Evolutionary conservation across 1,140 invertebrate species (phyloP), one percentile per base, ranked within the genome.

Genomic region (Conus betulinus): DNA sequence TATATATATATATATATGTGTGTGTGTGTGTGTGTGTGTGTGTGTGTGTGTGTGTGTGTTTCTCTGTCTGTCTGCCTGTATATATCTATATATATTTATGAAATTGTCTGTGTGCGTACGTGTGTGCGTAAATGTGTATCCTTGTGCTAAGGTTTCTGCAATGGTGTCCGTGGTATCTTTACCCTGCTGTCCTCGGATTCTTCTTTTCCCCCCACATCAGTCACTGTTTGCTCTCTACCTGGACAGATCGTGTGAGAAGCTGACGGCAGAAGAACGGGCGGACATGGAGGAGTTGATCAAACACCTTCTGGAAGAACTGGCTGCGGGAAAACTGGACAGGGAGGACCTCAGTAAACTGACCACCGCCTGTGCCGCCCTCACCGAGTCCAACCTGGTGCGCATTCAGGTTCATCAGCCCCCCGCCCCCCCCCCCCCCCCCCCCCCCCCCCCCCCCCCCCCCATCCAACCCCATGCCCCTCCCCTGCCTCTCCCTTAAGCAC

Each of bases 11-110:
- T 39, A 39, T 39, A 39, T 39, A 39, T 83, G 82, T 55, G 82
- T 83, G 82, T 83, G 11, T 55, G 82, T 83, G 82, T 55, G 52
- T 52, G 81, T 53, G 81, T 84, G 82, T 17, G 53, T 84, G 52
- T 53, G 8, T 84, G 53, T 55, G 52, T n/a, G 8, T 8, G 39
- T 39, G 39, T 39, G 39, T 39, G 39, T 39, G 39, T 39, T 39
- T 39, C 39, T 39, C 39, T 39, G 39, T 39, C 63, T 4, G 84
- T 74, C 39, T 74, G 83, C 5, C 52, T 55, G 82, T 57, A 25
- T 55, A 23, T 85, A 39, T 39, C 0, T 39, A 39, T 3, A 39
- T 3, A 39, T 39, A 39, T 39, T 39, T 39, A 39, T 39, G 39
- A 39, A 39, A 39, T 39, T 39, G 17, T 67, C 55, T 85, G 60